phyloP scores from a whole-genome alignment of 1,140 invertebrate species.

The Physella acuta region DNA sequence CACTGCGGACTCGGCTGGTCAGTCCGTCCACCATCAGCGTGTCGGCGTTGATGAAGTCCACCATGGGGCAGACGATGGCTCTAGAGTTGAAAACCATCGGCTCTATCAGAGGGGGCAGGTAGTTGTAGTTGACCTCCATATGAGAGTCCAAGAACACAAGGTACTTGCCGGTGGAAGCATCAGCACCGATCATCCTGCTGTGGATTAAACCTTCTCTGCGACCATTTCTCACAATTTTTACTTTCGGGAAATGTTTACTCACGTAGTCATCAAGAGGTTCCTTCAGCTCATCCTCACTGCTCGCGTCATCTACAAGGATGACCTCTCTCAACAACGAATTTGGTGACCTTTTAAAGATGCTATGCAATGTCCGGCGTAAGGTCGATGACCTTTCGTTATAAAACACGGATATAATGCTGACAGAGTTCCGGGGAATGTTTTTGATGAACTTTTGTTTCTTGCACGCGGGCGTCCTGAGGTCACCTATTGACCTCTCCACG shows the following conservation, averaged over 20 bases:
- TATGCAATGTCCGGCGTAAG: background rate
- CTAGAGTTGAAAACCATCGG: background rate
- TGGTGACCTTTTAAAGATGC: background rate
- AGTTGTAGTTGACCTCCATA: constrained; percentile 12
- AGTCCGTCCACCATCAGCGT: background rate
- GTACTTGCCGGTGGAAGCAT: background rate
- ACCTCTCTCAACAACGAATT: background rate
- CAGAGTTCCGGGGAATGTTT: background rate
- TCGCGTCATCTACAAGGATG: background rate
- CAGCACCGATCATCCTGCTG: background rate
- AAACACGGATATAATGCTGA: background rate
- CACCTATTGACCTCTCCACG: background rate
- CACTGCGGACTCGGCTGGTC: background rate
- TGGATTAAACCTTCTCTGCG: background rate
- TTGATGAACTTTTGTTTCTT: no score
- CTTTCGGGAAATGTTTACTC: background rate
- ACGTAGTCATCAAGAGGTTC: background rate
- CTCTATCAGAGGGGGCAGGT: background rate
- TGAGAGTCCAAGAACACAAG: no score
- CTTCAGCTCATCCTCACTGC: no score
- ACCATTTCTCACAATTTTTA: background rate
- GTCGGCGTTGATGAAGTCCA: background rate
- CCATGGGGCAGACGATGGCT: background rate
- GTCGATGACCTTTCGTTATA: constrained; percentile 1
- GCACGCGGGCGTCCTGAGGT: background rate